Base-by-base conservation (phyloP, 2,888 invertebrate genomes). In the Congeria kusceri region DNA sequence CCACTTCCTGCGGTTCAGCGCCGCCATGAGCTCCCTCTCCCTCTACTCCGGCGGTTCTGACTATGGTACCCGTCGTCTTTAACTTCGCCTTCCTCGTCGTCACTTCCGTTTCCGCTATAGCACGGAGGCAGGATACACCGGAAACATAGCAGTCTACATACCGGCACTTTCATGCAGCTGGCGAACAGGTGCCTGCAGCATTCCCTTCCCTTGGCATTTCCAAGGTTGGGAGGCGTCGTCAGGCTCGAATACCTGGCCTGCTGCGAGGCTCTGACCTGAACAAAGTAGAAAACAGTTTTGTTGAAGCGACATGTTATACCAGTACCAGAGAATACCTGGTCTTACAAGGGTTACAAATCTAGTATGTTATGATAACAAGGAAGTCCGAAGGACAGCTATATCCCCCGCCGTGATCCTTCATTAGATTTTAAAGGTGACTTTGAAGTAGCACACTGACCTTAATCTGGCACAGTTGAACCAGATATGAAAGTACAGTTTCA, bases 11-110 rank as follows among this genome's bases (percentile, higher is more conserved):
- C 5, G 68, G 53, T 13, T 67, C 77, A 13, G 71, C 20, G 0
- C 68, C 68, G 20, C 71, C 77, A 20, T 70, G 63, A 11, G 79
- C 74, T 4, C 64, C 74, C 13, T 47, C 46, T 9, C 62, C 57
- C 27, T 47, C 59, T 77, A 59, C 83, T 83, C 29, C 80, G 57
- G 59, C 83, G 65, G 57, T 80, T 80, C 61, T 83, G 83, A 68
- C 83, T 83, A 28, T 83, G 83, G 46, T 83, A 83, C 1, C 83
- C 83, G 27, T 83, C 83, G 56, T 83, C 83, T 57, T 77, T 61
- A 11, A 63, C 23, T 27, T 80, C 69, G 9, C 46, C 59, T 15
- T 77, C 80, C 20, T 82, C 81, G 5, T 81, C 77, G 29, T 82
- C 82, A 67, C 83, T 83, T 23, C 77, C 81, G 15, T 70, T 56